phyloP scores from a whole-genome alignment of 2,888 invertebrate species.

The Eumacrocentrus americanus region DNA sequence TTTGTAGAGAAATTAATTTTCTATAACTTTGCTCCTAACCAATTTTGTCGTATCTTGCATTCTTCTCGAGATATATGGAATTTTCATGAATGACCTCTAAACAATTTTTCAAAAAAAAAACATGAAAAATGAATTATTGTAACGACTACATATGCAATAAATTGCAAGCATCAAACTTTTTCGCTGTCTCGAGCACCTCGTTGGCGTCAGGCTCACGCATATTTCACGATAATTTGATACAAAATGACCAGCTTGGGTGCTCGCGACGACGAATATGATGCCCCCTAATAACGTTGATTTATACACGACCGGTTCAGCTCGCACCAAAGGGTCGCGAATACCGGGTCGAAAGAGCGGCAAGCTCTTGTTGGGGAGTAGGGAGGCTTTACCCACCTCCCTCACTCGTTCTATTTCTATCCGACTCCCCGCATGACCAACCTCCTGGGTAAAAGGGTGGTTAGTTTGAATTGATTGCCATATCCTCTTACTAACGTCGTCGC shows the following conservation, averaged over 20 bases:
- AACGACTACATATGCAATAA: background rate
- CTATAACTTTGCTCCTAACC: too few relatives aligned
- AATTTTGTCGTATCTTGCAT: too few relatives aligned
- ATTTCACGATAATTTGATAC: constrained; percentile 60
- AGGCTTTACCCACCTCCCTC: constrained; percentile 41
- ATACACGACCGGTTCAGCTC: constrained; percentile 51
- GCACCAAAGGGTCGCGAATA: constrained; percentile 37
- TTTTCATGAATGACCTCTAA: too few relatives aligned
- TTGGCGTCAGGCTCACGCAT: constrained; percentile 34
- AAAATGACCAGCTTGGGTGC: constrained; percentile 53
- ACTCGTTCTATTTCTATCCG: background rate
- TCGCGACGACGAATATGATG: constrained; percentile 51
- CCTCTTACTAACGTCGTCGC: constrained; percentile 50
- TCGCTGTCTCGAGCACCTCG: constrained; percentile 1
- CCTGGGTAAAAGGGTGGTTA: constrained; percentile 45
- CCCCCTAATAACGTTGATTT: constrained; percentile 61
- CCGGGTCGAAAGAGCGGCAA: constrained; percentile 44
- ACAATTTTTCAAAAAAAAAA: background rate
- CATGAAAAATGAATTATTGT: background rate
- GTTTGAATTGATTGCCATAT: constrained; percentile 60
- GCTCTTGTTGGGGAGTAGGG: constrained; percentile 24
- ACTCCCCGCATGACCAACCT: constrained; percentile 19
- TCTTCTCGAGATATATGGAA: too few relatives aligned
- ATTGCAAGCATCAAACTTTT: constrained; percentile 1
- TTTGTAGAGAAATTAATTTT: too few relatives aligned